Evolutionary conservation across 64 coral and sea anemone genomes (phyloP), one percentile per base, ranked within the genome.

Genomic region (Montipora sp.): DNA sequence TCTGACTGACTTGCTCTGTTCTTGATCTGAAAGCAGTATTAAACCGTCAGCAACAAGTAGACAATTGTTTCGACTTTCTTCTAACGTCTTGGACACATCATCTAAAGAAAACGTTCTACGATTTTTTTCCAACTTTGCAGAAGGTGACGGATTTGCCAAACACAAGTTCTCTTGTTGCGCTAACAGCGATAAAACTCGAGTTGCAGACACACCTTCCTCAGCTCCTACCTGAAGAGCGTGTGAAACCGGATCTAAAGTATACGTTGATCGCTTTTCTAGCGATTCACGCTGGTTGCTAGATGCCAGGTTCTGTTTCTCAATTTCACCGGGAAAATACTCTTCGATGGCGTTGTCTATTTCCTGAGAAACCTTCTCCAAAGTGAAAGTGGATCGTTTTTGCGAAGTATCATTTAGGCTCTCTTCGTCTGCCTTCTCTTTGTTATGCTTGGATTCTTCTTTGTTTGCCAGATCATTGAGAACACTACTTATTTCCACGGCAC

Each of bases 91-190:
- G 3, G 91, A 93, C 18, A 93, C 91, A 8, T 63, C 58, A 9
- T 93, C 91, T 8, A 93, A 75, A 2, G 91, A 69, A 73, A 87
- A 93, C 4, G 91, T 93, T 1, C 83, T 75, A 22, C 91, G 66
- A 48, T 77, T 92, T 47, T 18, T 0, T 45, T 13, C 48, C 14
- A 43, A 46, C 0, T 23, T 43, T 1, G 50, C 46, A 22, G 44
- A 18, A 50, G 8, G 44, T 49, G 7, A 8, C 7, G 18, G 0
- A 12, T 1, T 9, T 13, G 43, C 16, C 11, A 63, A 72, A 45
- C 49, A 36, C 18, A 22, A 23, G 21, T 83, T 59, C 8, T 85
- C 65, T 19, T 68, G 63, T 72, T 85, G 68, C 18, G 82, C 63
- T 19, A 72, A 44, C 65, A 71, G 47, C 2, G 46, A 49, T 72